phyloP scores from a whole-genome alignment of 1,140 invertebrate species.

The Oncopeltus fasciatus region DNA sequence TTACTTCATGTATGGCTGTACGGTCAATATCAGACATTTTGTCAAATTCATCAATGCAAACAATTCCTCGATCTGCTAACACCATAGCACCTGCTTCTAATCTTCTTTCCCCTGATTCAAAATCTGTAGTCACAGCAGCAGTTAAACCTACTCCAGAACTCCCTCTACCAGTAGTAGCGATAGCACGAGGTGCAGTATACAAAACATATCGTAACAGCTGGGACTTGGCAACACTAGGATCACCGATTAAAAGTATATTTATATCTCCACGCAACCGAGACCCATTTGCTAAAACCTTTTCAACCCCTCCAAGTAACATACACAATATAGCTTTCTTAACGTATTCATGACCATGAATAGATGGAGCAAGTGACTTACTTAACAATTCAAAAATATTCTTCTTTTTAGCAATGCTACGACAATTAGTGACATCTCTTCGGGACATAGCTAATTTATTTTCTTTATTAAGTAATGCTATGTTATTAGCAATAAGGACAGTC shows the following conservation, averaged over 20 bases:
- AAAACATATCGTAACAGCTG: conserved; percentile 91
- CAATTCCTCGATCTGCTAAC: conserved; percentile 91
- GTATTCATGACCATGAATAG: conserved; percentile 93
- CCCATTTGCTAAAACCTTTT: conserved; percentile 91
- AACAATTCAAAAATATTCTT: conserved; percentile 82
- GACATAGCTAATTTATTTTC: conserved; percentile 72
- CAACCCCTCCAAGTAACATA: conserved; percentile 84
- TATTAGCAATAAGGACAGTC: conserved; percentile 87
- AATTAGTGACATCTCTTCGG: conserved; percentile 75
- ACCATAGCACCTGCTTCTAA: conserved; percentile 99
- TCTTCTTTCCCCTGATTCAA: conserved; percentile 75
- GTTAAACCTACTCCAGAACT: conserved; percentile 94
- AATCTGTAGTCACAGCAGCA: conserved; percentile 91
- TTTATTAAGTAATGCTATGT: conserved; percentile 79
- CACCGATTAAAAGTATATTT: conserved; percentile 92
- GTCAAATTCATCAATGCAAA: conserved; percentile 99
- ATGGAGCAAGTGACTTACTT: conserved; percentile 85
- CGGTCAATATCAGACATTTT: conserved; percentile 99
- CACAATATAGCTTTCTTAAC: conserved; percentile 96
- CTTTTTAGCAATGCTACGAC: conserved; percentile 71
- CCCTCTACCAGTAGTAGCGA: conserved; percentile 92
- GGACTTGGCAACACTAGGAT: conserved; percentile 98
- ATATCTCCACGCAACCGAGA: conserved; percentile 95
- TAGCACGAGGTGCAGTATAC: conserved; percentile 82
- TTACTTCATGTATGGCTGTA: conserved; percentile 97